These are phyloP conservation scores for Pongo pygmaeus DNA, from an alignment of 2,113 vertebrate species.

Conservation along the genomic window DNA sequence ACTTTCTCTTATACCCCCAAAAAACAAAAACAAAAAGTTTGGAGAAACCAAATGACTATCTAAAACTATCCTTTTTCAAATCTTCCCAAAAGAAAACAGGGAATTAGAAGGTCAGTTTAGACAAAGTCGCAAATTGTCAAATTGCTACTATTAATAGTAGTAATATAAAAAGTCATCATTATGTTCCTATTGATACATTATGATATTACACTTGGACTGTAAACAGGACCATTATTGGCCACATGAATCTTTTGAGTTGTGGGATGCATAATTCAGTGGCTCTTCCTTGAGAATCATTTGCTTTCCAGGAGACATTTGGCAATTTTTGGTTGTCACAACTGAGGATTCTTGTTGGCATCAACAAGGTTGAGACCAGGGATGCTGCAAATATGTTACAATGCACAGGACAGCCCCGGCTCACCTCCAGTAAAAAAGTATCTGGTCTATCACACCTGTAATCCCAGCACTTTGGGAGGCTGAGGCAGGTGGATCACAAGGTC, in stretches of 20 bases:
- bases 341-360: neutral
- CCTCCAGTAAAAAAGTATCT: neutral
- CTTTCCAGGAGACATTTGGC: neutral
- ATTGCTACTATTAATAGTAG: neutral
- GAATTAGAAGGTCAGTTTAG: neutral
- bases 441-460: neutral
- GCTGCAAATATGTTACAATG: neutral
- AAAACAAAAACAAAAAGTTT: neutral
- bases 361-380: neutral
- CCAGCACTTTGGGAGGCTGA: too few species aligned
- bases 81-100: neutral
- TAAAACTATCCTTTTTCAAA: neutral
- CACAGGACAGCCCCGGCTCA: neutral
- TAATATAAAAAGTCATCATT: neutral
- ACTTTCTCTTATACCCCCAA: neutral
- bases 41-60: neutral
- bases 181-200: neutral
- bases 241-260: neutral
- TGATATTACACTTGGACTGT: neutral
- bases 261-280: neutral
- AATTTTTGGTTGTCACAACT: neutral
- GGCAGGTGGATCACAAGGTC: too few species aligned
- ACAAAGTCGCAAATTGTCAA: neutral
- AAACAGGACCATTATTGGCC: neutral
- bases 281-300: neutral